Percentiles rank a stretch among this genome's conserved stretches.
These are phyloP conservation scores for Corvus cornix DNA, from an alignment of 2,113 vertebrate genomes.

Conservation along the genomic window DNA sequence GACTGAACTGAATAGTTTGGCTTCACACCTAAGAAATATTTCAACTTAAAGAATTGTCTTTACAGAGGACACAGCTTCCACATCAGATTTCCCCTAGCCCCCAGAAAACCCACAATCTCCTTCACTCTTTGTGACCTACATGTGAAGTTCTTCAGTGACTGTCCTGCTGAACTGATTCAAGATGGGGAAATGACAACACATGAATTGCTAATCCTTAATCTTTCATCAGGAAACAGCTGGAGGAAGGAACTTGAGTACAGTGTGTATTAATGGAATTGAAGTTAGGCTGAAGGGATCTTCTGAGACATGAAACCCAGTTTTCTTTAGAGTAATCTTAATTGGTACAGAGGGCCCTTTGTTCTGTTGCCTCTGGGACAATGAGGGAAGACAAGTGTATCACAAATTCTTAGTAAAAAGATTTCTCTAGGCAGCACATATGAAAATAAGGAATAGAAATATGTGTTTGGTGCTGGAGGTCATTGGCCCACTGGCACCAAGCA, in stretches of 20 bases:
- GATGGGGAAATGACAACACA: neutral
- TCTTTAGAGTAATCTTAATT: neutral
- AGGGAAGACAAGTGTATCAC: neutral
- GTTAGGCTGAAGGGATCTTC: neutral
- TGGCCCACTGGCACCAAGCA: neutral
- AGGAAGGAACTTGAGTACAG: neutral
- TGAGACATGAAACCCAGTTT: neutral
- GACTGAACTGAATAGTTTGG: neutral
- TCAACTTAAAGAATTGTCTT: neutral
- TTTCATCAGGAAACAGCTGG: neutral
- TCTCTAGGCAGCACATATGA: neutral
- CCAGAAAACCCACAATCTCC: neutral
- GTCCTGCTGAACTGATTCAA: neutral
- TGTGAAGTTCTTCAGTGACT: neutral
- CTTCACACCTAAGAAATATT: neutral
- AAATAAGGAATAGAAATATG: neutral
- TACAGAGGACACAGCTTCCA: neutral
- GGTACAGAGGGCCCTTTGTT: neutral
- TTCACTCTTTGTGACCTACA: neutral
- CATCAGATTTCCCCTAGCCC: neutral
- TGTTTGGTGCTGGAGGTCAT: neutral
- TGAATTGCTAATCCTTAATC: neutral
- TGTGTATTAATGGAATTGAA: neutral
- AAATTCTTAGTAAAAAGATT: neutral
- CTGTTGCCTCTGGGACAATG: neutral